These are phyloP conservation scores for Ptilorrhoa leucosticta DNA, from an alignment of 2,113 vertebrate species.

Conservation along the genomic window DNA sequence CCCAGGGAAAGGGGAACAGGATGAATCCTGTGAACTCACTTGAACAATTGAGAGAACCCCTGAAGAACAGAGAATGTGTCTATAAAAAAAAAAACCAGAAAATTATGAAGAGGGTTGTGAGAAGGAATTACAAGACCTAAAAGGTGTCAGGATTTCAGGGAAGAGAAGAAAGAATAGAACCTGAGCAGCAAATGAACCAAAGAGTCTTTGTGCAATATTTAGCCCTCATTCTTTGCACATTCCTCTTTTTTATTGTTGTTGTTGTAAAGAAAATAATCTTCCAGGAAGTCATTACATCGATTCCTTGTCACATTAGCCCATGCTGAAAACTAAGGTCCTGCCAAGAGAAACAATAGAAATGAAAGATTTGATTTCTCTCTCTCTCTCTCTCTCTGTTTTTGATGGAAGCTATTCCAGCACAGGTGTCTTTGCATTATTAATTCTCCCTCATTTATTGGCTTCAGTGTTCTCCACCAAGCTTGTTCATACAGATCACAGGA, in stretches of 20 bases:
- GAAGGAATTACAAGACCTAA: background rate
- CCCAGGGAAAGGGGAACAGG: background rate
- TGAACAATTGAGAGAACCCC: background rate
- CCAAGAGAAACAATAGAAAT: conserved; percentile 3
- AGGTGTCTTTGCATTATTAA: background rate
- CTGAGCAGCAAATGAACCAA: background rate
- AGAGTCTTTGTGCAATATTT: background rate
- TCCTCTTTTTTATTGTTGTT: background rate
- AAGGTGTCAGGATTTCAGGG: background rate
- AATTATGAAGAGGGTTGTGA: background rate
- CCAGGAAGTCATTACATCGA: conserved; percentile 21
- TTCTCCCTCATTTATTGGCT: background rate
- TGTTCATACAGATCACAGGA: background rate
- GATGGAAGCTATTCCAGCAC: background rate
- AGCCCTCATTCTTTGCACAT: background rate
- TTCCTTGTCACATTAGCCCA: conserved; percentile 14
- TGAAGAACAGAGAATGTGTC: background rate
- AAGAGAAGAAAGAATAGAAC: background rate
- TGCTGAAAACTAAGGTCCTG: background rate
- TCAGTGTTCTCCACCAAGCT: background rate
- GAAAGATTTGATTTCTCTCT: background rate
- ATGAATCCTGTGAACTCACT: background rate
- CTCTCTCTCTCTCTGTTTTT: background rate
- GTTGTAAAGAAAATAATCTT: conserved; percentile 35
- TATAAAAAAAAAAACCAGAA: background rate